phyloP scores from a whole-genome alignment of 2,888 invertebrate genomes.

The Watsonalla binaria region DNA sequence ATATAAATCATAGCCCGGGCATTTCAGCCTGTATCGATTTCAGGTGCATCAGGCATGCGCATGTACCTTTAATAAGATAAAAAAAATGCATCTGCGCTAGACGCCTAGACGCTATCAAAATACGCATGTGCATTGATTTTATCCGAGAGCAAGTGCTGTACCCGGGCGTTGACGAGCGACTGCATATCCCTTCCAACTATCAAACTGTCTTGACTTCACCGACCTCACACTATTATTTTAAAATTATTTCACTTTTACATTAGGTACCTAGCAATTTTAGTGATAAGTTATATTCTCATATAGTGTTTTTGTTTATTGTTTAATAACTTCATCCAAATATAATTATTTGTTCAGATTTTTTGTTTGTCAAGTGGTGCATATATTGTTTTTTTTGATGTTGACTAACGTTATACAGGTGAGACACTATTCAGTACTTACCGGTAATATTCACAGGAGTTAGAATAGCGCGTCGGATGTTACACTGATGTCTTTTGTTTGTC shows the following conservation, averaged over 20 bases:
- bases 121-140: conserved; percentile 1
- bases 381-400: not conserved
- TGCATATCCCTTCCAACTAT: not conserved
- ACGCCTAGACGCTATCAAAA: not conserved
- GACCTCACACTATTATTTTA: too few relatives aligned
- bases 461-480: conserved; percentile 1
- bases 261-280: too few relatives aligned
- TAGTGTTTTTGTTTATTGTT: too few relatives aligned
- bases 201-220: not conserved
- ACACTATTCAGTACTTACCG: not conserved
- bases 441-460: too few relatives aligned
- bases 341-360: not conserved
- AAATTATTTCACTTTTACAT: too few relatives aligned
- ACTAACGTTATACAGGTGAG: not conserved
- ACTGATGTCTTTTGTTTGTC: conserved; percentile 5
- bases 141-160: not conserved
- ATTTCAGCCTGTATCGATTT: not conserved
- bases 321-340: too few relatives aligned
- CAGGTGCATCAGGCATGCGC: not conserved
- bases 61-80: not conserved
- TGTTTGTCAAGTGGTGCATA: not conserved
- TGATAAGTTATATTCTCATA: too few relatives aligned
- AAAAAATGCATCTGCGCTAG: not conserved
- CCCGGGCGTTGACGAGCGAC: too few relatives aligned
- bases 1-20: not conserved